These are phyloP conservation scores for Microcebus jonahi DNA, from an alignment of 2,113 vertebrate genomes.

Conservation along the genomic window DNA sequence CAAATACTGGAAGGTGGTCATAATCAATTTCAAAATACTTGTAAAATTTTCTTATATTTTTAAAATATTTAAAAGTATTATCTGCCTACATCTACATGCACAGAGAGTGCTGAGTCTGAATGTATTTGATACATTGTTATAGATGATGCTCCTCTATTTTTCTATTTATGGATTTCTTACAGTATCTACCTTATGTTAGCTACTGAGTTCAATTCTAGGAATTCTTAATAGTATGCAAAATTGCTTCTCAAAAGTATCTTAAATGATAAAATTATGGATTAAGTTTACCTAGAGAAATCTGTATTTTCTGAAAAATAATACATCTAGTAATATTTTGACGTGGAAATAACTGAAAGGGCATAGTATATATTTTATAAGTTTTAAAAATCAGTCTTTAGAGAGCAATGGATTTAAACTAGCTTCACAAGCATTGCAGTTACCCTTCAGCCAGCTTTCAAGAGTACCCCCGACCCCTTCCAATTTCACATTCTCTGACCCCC, in stretches of 20 bases:
- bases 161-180: not conserved
- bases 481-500: constrained; percentile 78
- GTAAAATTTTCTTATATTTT: not conserved
- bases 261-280: constrained; percentile 1
- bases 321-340: constrained; percentile 34
- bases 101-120: not conserved
- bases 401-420: constrained; percentile 37
- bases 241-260: not conserved
- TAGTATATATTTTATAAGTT: constrained; percentile 13
- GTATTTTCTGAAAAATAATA: constrained; percentile 52
- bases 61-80: not conserved
- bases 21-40: constrained; percentile 9
- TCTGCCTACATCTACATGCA: not conserved
- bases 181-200: not conserved
- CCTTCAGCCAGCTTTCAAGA: constrained; percentile 60
- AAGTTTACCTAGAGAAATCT: constrained; percentile 30
- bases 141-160: not conserved
- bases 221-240: constrained; percentile 29
- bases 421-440: not conserved
- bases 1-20: not conserved
- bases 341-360: constrained; percentile 10
- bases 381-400: constrained; percentile 36
- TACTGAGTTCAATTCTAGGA: not conserved
- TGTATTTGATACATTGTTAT: not conserved
- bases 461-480: constrained; percentile 68